Evolutionary conservation across 1,140 invertebrate genomes (phyloP).

Genomic region (Brevipalpus yothersi): DNA sequence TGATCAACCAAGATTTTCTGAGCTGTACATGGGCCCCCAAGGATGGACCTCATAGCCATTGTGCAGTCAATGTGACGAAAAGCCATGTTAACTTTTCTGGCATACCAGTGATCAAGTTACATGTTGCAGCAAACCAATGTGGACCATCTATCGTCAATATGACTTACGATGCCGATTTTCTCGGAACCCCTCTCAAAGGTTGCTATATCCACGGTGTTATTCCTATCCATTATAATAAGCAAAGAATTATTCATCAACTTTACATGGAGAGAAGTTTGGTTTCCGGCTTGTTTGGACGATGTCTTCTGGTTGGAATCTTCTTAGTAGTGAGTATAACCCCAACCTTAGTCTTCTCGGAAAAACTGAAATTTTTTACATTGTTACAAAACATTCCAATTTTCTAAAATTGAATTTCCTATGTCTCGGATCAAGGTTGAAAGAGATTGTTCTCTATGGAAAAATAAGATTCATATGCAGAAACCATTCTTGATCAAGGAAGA

Average conservation of each 20-base stretch:
- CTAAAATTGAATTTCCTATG: too few relatives aligned
- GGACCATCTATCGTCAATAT: constrained; percentile 28
- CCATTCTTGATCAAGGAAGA: constrained; percentile 52
- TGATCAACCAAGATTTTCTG: background rate
- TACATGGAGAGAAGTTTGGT: constrained; percentile 29
- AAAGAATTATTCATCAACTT: constrained; percentile 48
- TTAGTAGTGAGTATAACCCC: constrained; percentile 43
- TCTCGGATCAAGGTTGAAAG: constrained; percentile 37
- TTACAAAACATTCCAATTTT: too few relatives aligned
- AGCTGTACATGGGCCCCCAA: background rate
- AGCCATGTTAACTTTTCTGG: background rate
- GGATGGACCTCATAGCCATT: background rate
- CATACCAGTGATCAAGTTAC: background rate
- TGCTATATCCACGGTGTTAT: constrained; percentile 50
- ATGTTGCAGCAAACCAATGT: constrained; percentile 17
- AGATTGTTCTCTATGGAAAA: constrained; percentile 67
- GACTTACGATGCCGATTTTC: constrained; percentile 26
- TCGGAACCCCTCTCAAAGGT: constrained; percentile 35
- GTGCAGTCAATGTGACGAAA: background rate
- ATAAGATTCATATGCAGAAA: constrained; percentile 42
- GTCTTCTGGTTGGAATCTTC: constrained; percentile 41
- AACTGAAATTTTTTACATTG: constrained; percentile 12
- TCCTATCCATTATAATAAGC: constrained; percentile 46
- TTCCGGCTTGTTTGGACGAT: constrained; percentile 34
- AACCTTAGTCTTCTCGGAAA: too few relatives aligned